Percentiles rank a stretch among this genome's conserved stretches.
Evolutionary conservation across 2,888 invertebrate species (phyloP).

Genomic region (Eristalis pertinax): DNA sequence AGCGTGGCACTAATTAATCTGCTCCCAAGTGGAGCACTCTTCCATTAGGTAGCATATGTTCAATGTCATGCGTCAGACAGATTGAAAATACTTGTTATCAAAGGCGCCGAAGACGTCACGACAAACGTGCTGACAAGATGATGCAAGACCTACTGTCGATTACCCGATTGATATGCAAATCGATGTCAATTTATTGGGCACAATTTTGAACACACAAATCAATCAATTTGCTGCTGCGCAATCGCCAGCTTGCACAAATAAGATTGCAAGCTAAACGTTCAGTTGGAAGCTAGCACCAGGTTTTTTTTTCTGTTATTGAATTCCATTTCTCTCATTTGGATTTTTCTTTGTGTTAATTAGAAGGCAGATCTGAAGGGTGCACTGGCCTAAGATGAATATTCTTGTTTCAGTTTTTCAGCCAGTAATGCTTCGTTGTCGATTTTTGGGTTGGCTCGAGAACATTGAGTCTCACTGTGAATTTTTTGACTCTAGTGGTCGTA

Average conservation of each 20-base stretch:
- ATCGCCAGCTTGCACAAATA: not conserved
- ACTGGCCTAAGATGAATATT: too few species aligned
- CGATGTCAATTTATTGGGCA: not conserved
- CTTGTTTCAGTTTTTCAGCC: too few species aligned
- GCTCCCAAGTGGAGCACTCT: not conserved
- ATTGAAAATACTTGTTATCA: not conserved
- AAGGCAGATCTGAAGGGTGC: too few species aligned
- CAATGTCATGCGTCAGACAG: not conserved
- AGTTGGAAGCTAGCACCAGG: too few species aligned
- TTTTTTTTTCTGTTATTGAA: too few species aligned
- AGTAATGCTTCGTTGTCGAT: too few species aligned
- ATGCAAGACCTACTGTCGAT: not conserved
- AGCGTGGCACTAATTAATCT: not conserved
- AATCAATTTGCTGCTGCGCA: not conserved
- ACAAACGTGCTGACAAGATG: not conserved
- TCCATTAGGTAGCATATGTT: not conserved
- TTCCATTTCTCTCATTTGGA: too few species aligned
- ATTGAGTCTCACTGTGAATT: too few species aligned
- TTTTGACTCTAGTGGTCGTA: too few species aligned
- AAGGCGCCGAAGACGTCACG: not conserved
- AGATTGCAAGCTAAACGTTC: too few species aligned
- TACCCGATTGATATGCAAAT: not conserved
- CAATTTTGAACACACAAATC: not conserved
- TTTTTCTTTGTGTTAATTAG: too few species aligned
- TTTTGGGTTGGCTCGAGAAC: too few species aligned